A percentile compares a stretch with the other conserved stretches of the same genome.
Evolutionary conservation across 2,797 vertebrate species (phyloP).

Genomic region (Megaceryle alcyon): DNA sequence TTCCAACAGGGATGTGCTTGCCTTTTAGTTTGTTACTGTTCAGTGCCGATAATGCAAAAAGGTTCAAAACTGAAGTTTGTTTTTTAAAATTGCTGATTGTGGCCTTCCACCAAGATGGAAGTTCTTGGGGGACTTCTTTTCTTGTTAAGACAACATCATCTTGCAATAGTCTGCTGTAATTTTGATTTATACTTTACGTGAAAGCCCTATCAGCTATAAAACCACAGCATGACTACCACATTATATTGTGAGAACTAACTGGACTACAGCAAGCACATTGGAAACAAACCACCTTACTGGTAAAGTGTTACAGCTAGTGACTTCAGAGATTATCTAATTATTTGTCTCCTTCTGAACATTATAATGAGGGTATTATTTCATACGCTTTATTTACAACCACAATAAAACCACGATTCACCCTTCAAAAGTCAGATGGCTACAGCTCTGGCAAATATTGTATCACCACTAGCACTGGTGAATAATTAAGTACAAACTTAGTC

Average conservation of each 20-base stretch:
- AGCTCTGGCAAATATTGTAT: neutral
- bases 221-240: neutral
- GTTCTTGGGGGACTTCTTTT: neutral
- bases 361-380: neutral
- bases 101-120: neutral
- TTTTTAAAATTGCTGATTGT: neutral
- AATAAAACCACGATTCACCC: neutral
- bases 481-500: neutral
- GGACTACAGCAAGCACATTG: neutral
- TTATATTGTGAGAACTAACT: neutral
- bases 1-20: neutral
- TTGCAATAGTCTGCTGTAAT: neutral
- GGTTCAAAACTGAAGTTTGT: neutral
- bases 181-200: neutral
- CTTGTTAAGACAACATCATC: neutral
- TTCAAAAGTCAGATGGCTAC: neutral
- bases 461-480: neutral
- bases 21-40: neutral
- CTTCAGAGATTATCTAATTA: neutral
- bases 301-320: neutral
- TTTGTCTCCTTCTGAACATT: neutral
- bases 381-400: neutral
- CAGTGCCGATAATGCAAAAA: neutral
- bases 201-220: neutral
- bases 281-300: neutral